Evolutionary conservation across 1,140 invertebrate species (phyloP), one percentile per base, ranked within the genome.

Genomic region (Hycleus cichorii): DNA sequence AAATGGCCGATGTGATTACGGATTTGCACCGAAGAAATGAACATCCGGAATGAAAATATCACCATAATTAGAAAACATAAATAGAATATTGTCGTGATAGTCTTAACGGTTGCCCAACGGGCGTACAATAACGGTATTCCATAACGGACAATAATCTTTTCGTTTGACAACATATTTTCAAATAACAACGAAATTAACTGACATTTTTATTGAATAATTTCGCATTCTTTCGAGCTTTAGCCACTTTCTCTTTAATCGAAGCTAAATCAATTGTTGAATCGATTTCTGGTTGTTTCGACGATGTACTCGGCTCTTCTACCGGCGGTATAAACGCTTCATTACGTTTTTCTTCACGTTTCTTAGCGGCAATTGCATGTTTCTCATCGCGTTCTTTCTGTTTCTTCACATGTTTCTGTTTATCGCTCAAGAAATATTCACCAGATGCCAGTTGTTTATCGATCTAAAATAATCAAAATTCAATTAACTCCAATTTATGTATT

Each of bases 351-450:
- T 92, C 80, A 66, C 86, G 81, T 57, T 82, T 83, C 67, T 86
- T 85, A 39, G 83, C 81, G 3, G 83, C 81, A 73, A 86, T 79
- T 61, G 83, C 74, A 69, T 88, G 82, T 72, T 86, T 90, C 47
- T 86, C 83, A 64, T 88, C 83, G 62, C 85, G 86, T 73, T 90
- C 85, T 71, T 88, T 84, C 48, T 82, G 80, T 60, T 80, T 82
- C 69, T 86, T 87, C 3, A 81, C 82, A 62, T 81, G 83, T 69
- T 85, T 89, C 60, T 96, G 87, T 48, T 88, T 82, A 67, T 91
- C 85, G 69, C 89, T 93, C 12, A 97, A 79, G 81, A 98, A 98
- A 75, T 94, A 99, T 79, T 99, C 95, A 52, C 97, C 97, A 56
- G 87, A 84, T n/a, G 90, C 93, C 64, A 99, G 75, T 75, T 95